Base-by-base conservation (phyloP, 2,113 vertebrate species). In the Saiga tatarica region DNA sequence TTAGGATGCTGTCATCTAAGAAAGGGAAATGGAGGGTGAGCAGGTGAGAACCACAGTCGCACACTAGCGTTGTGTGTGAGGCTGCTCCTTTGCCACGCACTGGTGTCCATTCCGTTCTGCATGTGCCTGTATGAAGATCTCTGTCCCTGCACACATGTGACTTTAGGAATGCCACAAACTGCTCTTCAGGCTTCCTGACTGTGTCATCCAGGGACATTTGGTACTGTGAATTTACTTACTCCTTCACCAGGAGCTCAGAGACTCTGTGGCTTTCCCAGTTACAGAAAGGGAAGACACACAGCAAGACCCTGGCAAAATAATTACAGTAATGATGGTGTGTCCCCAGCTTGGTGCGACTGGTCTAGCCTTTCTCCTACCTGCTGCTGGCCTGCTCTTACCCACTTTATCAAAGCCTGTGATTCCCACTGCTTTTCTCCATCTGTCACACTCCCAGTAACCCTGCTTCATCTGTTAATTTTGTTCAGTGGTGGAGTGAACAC, bases 111-210 rank as follows among this genome's bases (percentile, higher is more conserved):
- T 45, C 28, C 64, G 60, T 57, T 87, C 12, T 33, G 47, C 8
- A 5, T 21, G 12, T 30, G 2, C 15, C 3, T 2, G 4, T 1
- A 2, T 13, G 2, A 25, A 10, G 45, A 10, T 7, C 28, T 21
- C 30, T 25, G n/a, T 6, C 33, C 25, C 21, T 1, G 6, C 17
- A 25, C 26, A 5, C 33, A 2, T 9, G 15, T 53, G 9, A 36
- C 53, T 47, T n/a, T 7, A 15, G 52, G 59, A 47, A 2, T 45
- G 15, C 28, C 55, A 13, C 33, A 2, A 3, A 11, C 33, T 76
- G 7, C 55, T 33, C 59, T 47, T 23, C 19, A 52, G 57, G 6
- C 30, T 60, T 47, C 67, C 33, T 53, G 6, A 50, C 2, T 33
- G 33, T 64, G 81, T 7, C 79, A 52, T 12, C 26, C 12, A 5